Evolutionary conservation across 2,888 invertebrate species (phyloP), one percentile per base, ranked within the genome.

Genomic region (Anorthoa munda): DNA sequence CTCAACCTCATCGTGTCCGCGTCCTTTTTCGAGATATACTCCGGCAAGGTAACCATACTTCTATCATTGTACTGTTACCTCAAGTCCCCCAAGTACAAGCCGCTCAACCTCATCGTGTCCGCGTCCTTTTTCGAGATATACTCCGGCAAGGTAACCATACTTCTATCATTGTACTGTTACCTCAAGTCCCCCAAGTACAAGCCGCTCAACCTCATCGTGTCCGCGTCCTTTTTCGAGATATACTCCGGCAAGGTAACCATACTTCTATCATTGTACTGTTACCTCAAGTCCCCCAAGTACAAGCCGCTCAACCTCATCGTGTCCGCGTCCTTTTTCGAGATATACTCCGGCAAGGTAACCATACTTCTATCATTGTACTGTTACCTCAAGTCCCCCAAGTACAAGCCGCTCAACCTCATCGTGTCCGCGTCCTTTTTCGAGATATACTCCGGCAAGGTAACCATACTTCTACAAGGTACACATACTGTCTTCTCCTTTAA

Each of bases 41-140:
- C 99, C 90, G 99, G 39, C 39, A 39, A 39, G 39, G 9, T 39
- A 39, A 39, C 39, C 39, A 39, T 39, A 39, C 39, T 39, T 39
- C 39, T 39, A 39, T 39, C 39, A 39, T 39, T 39, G 39, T 39
- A 39, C 9, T 39, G 39, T 39, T 98, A 97, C 93, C 97, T 98
- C 63, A 97, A 98, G 90, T 97, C 98, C 75, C 96, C 98, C 66
- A 98, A 98, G 92, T 99, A 98, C 96, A 97, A 98, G 89, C 97
- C 98, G 75, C 97, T 98, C 88, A 98, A 99, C 95, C 97, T 99
- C 86, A 97, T 98, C 79, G 99, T 99, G 9, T 98, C 98, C 63
- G 98, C 99, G 66, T 99, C 99, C 91, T 99, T 99, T 97, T 99
- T 99, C 96, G 99, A 99, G 96, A 99, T 99, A 88, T 99, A 99